These are phyloP conservation scores for Larimichthys crocea DNA, from an alignment of 2,113 vertebrate species.

Conservation along the genomic window DNA sequence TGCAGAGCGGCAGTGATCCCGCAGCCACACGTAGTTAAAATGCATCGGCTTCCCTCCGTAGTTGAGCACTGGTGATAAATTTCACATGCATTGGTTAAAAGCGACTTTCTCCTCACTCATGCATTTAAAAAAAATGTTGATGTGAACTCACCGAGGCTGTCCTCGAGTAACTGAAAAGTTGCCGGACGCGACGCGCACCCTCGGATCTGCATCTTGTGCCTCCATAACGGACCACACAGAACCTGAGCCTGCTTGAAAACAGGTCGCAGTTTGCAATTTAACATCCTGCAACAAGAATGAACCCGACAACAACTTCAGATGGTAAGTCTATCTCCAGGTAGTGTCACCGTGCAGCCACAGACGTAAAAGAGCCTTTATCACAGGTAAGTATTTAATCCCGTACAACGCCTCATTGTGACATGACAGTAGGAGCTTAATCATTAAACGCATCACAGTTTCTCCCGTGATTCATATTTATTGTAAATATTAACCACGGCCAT, in stretches of 20 bases:
- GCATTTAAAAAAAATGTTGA: no score
- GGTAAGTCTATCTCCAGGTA: accelerated
- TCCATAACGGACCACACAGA: background rate
- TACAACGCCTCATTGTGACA: no score
- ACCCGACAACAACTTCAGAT: background rate
- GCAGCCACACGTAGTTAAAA: slow-evolving; percentile 93
- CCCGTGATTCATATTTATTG: no score
- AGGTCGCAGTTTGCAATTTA: slow-evolving; percentile 7
- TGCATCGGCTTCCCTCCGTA: slow-evolving; percentile 82
- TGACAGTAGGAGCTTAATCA: no score
- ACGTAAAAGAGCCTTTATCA: background rate
- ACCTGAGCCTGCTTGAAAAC: background rate
- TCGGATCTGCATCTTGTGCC: slow-evolving; percentile 13
- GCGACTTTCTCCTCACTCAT: accelerated
- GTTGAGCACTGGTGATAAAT: slow-evolving; percentile 81
- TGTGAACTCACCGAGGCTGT: slow-evolving; percentile 77
- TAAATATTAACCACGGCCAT: no score
- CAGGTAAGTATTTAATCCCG: no score
- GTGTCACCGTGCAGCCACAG: background rate
- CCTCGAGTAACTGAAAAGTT: slow-evolving; percentile 26
- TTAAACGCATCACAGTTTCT: no score
- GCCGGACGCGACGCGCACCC: slow-evolving; percentile 8
- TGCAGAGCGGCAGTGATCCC: slow-evolving; percentile 92
- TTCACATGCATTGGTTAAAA: background rate
- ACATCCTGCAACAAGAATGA: slow-evolving; percentile 13